Evolutionary conservation across 2,113 vertebrate genomes (phyloP).

Genomic region (Chloebia gouldiae): DNA sequence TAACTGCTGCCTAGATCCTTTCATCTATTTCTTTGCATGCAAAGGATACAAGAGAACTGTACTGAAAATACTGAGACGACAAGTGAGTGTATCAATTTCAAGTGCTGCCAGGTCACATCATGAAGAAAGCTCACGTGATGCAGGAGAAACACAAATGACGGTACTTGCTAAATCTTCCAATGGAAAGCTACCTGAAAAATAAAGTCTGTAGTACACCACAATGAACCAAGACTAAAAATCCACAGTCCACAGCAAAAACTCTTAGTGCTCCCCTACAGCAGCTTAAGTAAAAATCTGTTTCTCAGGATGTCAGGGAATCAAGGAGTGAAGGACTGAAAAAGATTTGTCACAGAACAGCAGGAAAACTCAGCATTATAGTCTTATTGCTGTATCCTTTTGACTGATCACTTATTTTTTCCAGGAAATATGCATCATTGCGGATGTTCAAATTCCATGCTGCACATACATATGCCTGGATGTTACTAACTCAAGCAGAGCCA

Average conservation of each 20-base stretch:
- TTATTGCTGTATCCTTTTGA: neutral
- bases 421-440: neutral
- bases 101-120: constrained; percentile 84
- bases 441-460: neutral
- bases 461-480: neutral
- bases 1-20: constrained; percentile 93
- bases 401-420: neutral
- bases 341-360: neutral
- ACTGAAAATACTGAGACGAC: constrained; percentile 84
- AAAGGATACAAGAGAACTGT: constrained; percentile 96
- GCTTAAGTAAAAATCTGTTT: neutral
- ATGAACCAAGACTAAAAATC: neutral
- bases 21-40: constrained; percentile 97
- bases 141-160: constrained; percentile 67
- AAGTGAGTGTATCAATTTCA: constrained; percentile 88
- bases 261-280: neutral
- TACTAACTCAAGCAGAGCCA: neutral
- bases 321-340: neutral
- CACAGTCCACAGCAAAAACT: neutral
- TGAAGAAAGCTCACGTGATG: constrained; percentile 84
- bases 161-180: constrained; percentile 70
- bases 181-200: constrained; percentile 58
- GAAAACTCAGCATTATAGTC: neutral
- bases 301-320: neutral
- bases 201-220: neutral